Evolutionary conservation across 2,113 vertebrate species (phyloP).

Genomic region (Rhinoderma darwinii): DNA sequence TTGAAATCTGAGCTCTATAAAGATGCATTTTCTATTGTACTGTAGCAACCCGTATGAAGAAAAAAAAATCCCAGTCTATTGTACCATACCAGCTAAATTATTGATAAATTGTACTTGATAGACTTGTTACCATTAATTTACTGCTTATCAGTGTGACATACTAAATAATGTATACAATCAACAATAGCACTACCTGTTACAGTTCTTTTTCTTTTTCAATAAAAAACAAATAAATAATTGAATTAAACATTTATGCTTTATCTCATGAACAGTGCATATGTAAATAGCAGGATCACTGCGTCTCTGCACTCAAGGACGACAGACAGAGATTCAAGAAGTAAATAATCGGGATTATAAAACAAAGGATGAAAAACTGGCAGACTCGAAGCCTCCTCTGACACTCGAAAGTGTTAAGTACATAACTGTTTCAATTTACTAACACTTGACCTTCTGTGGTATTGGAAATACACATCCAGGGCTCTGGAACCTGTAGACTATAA

Average conservation of each 20-base stretch:
- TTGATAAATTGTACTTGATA: conserved; percentile 34
- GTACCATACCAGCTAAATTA: conserved; percentile 6
- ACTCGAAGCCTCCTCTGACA: background rate
- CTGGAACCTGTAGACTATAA: background rate
- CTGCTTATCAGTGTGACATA: conserved; percentile 30
- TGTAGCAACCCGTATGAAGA: background rate
- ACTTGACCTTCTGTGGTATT: conserved; percentile 34
- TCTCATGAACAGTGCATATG: background rate
- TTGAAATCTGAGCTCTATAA: background rate
- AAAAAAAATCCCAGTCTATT: background rate
- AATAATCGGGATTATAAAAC: conserved; percentile 18
- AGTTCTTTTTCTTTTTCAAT: background rate
- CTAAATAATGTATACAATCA: conserved; percentile 37
- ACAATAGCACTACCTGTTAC: conserved; percentile 18
- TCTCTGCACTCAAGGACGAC: background rate
- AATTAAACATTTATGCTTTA: conserved; percentile 50
- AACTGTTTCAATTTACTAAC: conserved; percentile 39
- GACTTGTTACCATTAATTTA: conserved; percentile 36
- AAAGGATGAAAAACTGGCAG: conserved; percentile 1
- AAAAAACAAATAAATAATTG: conserved; percentile 28
- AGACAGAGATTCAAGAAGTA: conserved; percentile 8
- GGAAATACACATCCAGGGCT: background rate
- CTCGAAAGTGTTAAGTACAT: conserved; percentile 27
- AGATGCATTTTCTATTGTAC: background rate
- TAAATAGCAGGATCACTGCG: conserved; percentile 3